phyloP scores from a whole-genome alignment of 2,797 vertebrate species.

The Trematomus bernacchii region DNA sequence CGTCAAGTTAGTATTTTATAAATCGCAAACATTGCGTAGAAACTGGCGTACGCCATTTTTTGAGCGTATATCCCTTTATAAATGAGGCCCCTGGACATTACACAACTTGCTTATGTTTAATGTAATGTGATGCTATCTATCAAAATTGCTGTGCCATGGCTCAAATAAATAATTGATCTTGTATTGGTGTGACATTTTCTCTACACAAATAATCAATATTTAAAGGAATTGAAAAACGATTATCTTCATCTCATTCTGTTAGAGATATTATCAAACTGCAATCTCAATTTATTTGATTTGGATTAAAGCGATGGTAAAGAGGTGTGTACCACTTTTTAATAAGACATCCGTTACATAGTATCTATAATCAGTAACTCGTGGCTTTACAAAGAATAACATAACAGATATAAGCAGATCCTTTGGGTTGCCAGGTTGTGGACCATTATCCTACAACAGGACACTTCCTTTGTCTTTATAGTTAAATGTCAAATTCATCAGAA shows the following conservation, averaged over 20 bases:
- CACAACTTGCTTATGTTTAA: neutral
- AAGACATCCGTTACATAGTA: neutral
- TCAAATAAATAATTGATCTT: neutral
- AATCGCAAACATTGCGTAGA: too few relatives aligned
- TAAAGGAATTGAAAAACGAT: too few relatives aligned
- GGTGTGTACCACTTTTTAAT: neutral
- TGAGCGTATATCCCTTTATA: too few relatives aligned
- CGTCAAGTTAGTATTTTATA: too few relatives aligned
- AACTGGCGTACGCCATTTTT: too few relatives aligned
- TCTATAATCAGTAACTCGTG: neutral
- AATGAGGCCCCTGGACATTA: neutral
- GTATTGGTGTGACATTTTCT: neutral
- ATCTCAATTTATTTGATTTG: neutral
- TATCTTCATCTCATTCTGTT: too few relatives aligned
- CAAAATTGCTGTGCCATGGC: neutral
- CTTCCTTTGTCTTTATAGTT: neutral
- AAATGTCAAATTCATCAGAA: too few relatives aligned
- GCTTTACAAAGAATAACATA: too few relatives aligned
- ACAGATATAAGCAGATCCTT: neutral
- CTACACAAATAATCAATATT: too few relatives aligned
- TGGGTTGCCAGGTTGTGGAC: constrained; percentile 1
- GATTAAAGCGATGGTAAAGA: neutral
- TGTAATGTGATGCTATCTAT: neutral
- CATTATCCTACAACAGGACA: neutral
- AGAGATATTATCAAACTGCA: neutral